phyloP scores from a whole-genome alignment of 2,113 vertebrate species.

The Tapirus terrestris region DNA sequence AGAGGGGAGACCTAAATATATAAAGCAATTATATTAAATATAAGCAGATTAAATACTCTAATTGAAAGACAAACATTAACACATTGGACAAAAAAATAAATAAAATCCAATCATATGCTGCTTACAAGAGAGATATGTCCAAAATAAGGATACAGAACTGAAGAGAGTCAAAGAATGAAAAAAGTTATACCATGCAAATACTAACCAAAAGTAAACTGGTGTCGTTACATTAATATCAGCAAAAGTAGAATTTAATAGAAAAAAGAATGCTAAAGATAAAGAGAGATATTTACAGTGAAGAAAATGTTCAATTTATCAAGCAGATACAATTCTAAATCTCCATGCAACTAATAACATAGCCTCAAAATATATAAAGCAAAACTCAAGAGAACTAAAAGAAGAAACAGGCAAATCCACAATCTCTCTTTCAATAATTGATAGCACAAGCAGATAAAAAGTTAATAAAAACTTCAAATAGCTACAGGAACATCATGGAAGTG shows the following conservation, averaged over 20 bases:
- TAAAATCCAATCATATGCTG: background rate
- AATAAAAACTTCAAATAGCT: background rate
- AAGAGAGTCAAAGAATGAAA: background rate
- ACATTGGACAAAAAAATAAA: background rate
- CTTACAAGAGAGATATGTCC: background rate
- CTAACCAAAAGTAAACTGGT: background rate
- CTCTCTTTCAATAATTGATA: background rate
- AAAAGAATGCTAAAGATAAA: background rate
- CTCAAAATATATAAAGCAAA: constrained; percentile 27
- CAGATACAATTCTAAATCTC: background rate
- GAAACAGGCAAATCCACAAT: background rate
- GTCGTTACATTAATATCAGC: background rate
- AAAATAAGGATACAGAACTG: background rate
- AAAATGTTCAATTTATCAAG: background rate
- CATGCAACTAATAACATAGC: background rate
- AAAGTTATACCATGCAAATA: background rate
- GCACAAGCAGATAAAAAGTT: background rate
- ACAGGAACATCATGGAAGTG: background rate
- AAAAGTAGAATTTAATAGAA: background rate
- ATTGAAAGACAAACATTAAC: background rate
- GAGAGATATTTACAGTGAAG: background rate
- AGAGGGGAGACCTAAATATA: background rate
- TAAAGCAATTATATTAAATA: background rate
- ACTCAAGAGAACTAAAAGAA: background rate
- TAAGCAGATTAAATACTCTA: background rate